Conservation (phyloP, 2,113 vertebrate species). For the Arizona elegans region DNA sequence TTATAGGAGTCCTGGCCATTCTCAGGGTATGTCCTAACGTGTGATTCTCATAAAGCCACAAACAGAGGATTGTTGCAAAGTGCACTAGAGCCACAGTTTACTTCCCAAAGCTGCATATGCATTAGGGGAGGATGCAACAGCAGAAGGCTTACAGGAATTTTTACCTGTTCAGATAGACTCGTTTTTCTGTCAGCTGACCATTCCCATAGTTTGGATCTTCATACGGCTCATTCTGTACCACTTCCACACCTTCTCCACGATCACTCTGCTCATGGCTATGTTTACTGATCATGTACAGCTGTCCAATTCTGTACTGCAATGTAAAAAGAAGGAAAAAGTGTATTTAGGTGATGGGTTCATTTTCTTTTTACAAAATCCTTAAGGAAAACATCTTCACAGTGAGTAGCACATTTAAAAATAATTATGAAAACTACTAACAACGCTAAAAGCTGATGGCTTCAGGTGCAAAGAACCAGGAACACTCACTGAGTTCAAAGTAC, state of each 20-base stretch:
- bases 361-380: background rate
- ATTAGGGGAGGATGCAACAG: background rate
- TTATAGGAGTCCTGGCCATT: background rate
- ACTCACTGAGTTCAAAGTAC: background rate
- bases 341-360: background rate
- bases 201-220: constrained; percentile 88
- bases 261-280: constrained; percentile 96
- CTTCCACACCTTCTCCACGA: constrained; percentile 93
- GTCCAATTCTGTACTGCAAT: constrained; percentile 82
- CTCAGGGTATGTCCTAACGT: background rate
- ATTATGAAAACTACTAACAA: background rate
- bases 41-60: background rate
- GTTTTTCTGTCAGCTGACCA: constrained; percentile 94
- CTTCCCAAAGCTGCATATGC: background rate
- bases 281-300: constrained; percentile 95
- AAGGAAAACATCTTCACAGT: background rate
- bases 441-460: background rate
- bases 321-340: constrained; percentile 37
- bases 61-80: background rate
- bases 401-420: background rate
- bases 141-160: constrained; percentile 31
- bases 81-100: background rate
- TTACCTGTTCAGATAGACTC: constrained; percentile 96
- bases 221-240: constrained; percentile 91
- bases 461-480: background rate